Evolutionary conservation across 1,140 invertebrate species (phyloP).

Genomic region (Belonocnema kinseyi): DNA sequence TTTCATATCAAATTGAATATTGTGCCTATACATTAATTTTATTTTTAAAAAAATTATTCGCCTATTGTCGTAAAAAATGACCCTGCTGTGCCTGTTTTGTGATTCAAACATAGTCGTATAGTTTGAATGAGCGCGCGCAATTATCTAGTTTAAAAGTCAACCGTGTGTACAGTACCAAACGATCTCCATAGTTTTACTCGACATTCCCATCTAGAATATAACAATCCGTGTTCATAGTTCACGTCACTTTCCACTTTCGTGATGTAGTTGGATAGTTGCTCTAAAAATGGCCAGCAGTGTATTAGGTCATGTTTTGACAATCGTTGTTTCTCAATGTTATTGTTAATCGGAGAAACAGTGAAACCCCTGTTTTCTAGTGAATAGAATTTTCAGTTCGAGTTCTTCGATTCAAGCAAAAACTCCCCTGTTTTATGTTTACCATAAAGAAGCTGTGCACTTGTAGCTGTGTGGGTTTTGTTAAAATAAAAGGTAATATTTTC

Average conservation of each 20-base stretch:
- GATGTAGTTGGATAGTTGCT: background rate
- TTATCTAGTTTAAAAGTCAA: too few species aligned
- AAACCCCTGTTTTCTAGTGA: background rate
- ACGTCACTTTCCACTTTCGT: constrained; percentile 3
- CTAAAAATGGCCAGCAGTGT: background rate
- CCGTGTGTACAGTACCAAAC: too few species aligned
- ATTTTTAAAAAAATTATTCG: too few species aligned
- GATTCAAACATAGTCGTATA: too few species aligned
- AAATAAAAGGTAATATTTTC: constrained; percentile 25
- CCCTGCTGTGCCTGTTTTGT: too few species aligned
- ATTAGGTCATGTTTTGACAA: background rate
- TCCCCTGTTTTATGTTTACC: background rate
- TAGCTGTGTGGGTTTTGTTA: constrained; percentile 25
- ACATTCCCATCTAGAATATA: too few species aligned
- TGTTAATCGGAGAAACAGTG: background rate
- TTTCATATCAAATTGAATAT: too few species aligned
- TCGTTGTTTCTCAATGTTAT: constrained; percentile 10
- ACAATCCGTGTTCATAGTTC: too few species aligned
- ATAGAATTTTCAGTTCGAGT: background rate
- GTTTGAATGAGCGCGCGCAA: too few species aligned
- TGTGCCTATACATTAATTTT: too few species aligned
- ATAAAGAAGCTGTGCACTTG: constrained; percentile 6
- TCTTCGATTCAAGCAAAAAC: constrained; percentile 7
- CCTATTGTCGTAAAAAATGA: too few species aligned
- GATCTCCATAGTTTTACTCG: too few species aligned